phyloP scores from a whole-genome alignment of 2,888 invertebrate species.

The Trachelus tabidus region DNA sequence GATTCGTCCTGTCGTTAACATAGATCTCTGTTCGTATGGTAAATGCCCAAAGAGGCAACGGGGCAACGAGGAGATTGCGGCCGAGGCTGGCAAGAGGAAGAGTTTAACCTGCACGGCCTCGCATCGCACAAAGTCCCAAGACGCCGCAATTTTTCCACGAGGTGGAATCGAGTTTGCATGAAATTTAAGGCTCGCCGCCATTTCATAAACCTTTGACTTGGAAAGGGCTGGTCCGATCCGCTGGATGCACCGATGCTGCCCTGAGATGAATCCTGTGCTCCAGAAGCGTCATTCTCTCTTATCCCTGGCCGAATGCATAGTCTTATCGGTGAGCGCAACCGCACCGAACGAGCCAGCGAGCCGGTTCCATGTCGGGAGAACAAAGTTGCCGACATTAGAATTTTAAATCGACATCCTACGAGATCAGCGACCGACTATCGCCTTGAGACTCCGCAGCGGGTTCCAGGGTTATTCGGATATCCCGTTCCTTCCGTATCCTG shows the following conservation, averaged over 20 bases:
- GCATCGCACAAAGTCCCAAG: neutral
- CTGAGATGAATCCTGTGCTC: neutral
- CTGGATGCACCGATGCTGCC: neutral
- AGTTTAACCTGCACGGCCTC: neutral
- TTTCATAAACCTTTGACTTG: constrained; percentile 49
- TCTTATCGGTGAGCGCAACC: neutral
- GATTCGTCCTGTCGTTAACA: neutral
- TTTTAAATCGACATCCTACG: constrained; percentile 54
- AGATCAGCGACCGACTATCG: neutral
- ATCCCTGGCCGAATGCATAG: neutral
- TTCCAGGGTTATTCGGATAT: constrained; percentile 36
- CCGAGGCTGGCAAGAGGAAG: neutral
- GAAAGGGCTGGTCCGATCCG: neutral
- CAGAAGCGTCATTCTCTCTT: neutral
- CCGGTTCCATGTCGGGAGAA: constrained; percentile 9
- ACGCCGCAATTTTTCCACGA: neutral
- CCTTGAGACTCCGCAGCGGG: neutral
- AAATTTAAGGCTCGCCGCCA: constrained; percentile 43
- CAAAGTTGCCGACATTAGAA: constrained; percentile 47
- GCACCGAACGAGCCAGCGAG: neutral
- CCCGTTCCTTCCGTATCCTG: neutral
- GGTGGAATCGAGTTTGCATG: constrained; percentile 55
- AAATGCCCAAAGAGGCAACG: neutral
- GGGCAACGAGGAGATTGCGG: neutral
- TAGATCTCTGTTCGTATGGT: neutral